Conservation (phyloP, 35 echinoderm and acorn worm genomes). For the Apostichopus parvimensis region DNA sequence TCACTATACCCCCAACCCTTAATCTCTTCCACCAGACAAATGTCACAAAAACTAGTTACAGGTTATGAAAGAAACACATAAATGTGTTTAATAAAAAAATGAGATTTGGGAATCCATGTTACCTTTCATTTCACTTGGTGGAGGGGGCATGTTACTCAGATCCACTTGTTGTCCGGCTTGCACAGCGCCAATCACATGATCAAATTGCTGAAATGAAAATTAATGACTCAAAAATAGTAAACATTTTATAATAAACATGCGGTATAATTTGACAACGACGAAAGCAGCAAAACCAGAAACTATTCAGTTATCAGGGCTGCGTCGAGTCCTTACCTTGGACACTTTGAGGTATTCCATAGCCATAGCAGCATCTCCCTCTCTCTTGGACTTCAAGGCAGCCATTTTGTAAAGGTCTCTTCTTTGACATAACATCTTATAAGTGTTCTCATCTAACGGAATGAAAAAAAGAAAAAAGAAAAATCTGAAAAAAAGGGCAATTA, state of each 20-base stretch:
- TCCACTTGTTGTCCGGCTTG: conserved; percentile 80
- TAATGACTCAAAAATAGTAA: too few species aligned
- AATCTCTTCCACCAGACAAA: too few species aligned
- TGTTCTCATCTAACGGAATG: conserved; percentile 54
- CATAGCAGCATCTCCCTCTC: conserved; percentile 57
- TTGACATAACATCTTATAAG: conserved; percentile 58
- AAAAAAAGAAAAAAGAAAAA: neutral
- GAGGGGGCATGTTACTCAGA: conserved; percentile 88
- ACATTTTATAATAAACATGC: too few species aligned
- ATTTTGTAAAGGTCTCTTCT: conserved; percentile 85
- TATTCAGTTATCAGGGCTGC: neutral
- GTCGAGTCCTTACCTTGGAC: conserved; percentile 58
- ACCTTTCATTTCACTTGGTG: conserved; percentile 59
- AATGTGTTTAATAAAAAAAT: too few species aligned
- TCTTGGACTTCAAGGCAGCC: conserved; percentile 80
- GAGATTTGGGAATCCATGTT: neutral
- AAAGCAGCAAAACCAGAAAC: neutral
- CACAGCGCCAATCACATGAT: conserved; percentile 71
- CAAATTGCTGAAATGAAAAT: conserved; percentile 88
- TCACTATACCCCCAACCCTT: too few species aligned
- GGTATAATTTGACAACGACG: too few species aligned
- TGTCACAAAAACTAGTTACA: too few species aligned
- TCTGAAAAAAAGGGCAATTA: too few species aligned
- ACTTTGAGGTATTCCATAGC: conserved; percentile 81
- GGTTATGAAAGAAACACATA: too few species aligned